These are phyloP conservation scores for Typhlichthys subterraneus DNA, from an alignment of 2,797 vertebrate genomes.

Conservation along the genomic window DNA sequence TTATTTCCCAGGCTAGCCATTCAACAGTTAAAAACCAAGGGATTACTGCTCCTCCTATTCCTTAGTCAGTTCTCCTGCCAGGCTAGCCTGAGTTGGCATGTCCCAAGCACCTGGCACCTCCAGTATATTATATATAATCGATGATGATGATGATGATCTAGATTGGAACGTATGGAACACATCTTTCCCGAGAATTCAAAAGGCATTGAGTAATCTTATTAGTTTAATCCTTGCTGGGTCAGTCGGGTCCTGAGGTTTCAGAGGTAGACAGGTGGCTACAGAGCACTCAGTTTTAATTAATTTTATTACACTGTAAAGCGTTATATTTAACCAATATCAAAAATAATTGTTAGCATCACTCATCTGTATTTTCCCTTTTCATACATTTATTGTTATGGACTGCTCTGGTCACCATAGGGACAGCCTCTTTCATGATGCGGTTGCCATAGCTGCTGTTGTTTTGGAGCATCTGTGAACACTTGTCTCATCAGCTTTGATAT, in stretches of 20 bases:
- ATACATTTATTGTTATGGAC: conserved; percentile 57
- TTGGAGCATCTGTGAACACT: conserved; percentile 51
- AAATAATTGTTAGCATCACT: neutral
- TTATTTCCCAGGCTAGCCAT: too few relatives aligned
- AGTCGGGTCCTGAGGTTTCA: too few relatives aligned
- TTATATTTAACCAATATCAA: too few relatives aligned
- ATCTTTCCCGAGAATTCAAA: neutral
- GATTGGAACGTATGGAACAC: neutral
- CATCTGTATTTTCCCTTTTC: conserved; percentile 37
- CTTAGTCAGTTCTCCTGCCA: neutral
- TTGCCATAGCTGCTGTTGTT: conserved; percentile 77
- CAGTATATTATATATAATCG: conserved; percentile 4
- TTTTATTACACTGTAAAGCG: too few relatives aligned
- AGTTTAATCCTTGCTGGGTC: too few relatives aligned
- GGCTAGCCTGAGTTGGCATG: conserved; percentile 3
- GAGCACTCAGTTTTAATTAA: too few relatives aligned
- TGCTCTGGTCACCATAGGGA: conserved; percentile 73
- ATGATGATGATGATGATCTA: too few relatives aligned
- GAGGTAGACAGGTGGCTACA: too few relatives aligned
- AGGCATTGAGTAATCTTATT: neutral
- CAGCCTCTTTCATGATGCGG: conserved; percentile 73
- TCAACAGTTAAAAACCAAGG: neutral
- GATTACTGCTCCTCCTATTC: neutral
- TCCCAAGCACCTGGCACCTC: conserved; percentile 26
- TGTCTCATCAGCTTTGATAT: conserved; percentile 66